Base-by-base conservation (phyloP, 2,797 vertebrate species). In the Moxostoma hubbsi region DNA sequence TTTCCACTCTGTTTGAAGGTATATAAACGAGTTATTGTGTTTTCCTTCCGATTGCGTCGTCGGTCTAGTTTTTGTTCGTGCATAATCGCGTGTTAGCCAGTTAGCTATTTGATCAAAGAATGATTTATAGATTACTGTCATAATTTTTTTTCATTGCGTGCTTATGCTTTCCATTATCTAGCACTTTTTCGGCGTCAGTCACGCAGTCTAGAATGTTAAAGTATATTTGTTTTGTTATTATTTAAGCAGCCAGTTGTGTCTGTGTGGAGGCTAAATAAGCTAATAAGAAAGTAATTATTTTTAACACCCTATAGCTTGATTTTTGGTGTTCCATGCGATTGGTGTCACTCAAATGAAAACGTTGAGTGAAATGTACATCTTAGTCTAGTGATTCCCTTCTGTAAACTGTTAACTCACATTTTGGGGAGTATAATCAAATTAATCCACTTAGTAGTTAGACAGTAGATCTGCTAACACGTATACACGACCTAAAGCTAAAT, bases 201-300 rank as follows among this genome's bases (percentile, higher is more conserved):
- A 53, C 9, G 5, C 7, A 47, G 6, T 59, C 2, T 5, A 51
- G 2, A 45, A 43, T 11, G 70, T 46, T 58, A 13, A 55, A 6
- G 16, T 45, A 16, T 18, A 18, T 61, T n/a, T 53, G 47, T 16
- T 59, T 71, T 36, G 15, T 73, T 78, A 57, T 79, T 73, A 84
- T 81, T n/a, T 84, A 81, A 84, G 79, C 57, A 74, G 54, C 66
- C 49, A 64, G 58, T 68, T 80, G 68, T 73, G 46, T 65, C 68
- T 9, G 6, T 15, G 7, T 3, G 47, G 24, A 18, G 62, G 67
- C 57, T 51, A 61, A 36, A 36, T 36, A 36, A 4, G 36, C 36
- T 36, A 36, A 36, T 36, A 36, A 36, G 4, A 36, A 36, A 4
- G 36, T 36, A 36, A 36, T 36, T 36, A 36, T 36, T 36, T 36